Evolutionary conservation across 2,888 invertebrate species (phyloP).

Genomic region (Theretra japonica): DNA sequence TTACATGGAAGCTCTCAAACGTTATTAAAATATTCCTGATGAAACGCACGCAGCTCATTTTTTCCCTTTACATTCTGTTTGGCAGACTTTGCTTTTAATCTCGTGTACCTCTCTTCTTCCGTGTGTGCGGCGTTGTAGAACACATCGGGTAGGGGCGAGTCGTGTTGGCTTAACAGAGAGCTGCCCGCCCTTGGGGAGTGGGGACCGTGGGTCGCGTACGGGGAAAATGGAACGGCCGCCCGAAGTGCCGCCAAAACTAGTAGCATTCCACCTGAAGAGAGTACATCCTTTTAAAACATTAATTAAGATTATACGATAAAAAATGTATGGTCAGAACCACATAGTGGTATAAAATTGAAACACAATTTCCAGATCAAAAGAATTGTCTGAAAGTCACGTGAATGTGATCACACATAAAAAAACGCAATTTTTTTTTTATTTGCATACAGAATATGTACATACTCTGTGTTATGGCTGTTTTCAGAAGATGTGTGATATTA

Average conservation of each 20-base stretch:
- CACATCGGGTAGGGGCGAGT: constrained; percentile 75
- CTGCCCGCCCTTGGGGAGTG: constrained; percentile 78
- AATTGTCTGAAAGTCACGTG: too few species aligned
- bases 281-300: not conserved
- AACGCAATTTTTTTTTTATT: too few species aligned
- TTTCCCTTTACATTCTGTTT: not conserved
- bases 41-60: not conserved
- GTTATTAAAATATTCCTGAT: not conserved
- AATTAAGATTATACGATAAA: not conserved
- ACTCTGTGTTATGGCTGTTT: too few species aligned
- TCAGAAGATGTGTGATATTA: too few species aligned
- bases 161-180: constrained; percentile 76
- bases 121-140: constrained; percentile 75
- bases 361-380: too few species aligned
- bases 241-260: constrained; percentile 72
- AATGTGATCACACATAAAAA: too few species aligned
- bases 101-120: constrained; percentile 68
- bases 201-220: constrained; percentile 76
- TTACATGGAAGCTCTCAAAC: not conserved
- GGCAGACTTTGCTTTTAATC: not conserved
- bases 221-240: constrained; percentile 78
- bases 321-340: too few species aligned
- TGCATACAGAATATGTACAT: too few species aligned
- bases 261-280: constrained; percentile 69
- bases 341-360: too few species aligned